Percentiles rank a stretch among this genome's conserved stretches.
Conservation (phyloP, 2,113 vertebrate genomes). For the Corythornis cristatus region DNA sequence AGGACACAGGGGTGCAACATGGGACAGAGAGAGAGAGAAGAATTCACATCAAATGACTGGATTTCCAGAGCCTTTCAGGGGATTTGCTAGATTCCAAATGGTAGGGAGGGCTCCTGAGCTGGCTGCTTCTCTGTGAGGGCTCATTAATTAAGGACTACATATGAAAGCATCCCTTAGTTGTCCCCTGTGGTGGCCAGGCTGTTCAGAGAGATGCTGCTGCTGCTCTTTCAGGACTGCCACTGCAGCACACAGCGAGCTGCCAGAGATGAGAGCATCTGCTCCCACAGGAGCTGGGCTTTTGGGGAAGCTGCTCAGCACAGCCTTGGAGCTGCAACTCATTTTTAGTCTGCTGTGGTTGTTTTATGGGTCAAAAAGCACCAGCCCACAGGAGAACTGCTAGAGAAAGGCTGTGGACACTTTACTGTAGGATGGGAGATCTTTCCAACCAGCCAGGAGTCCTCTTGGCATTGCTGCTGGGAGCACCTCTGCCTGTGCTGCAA, state of each 20-base stretch:
- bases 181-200: background rate
- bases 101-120: background rate
- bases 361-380: background rate
- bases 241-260: background rate
- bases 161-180: background rate
- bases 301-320: background rate
- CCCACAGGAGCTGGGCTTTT: background rate
- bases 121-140: background rate
- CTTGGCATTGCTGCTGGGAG: background rate
- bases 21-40: background rate
- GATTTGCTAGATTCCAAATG: background rate
- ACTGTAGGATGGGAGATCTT: background rate
- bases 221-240: background rate
- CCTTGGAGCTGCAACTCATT: background rate
- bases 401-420: background rate
- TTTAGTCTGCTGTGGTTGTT: background rate
- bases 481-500: background rate
- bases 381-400: background rate
- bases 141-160: background rate
- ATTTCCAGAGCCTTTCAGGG: background rate
- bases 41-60: background rate
- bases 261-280: background rate
- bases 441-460: background rate
- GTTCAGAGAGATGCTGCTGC: background rate
- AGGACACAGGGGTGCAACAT: background rate